Conservation (phyloP, 2,797 vertebrate species). For the Channa striata region DNA sequence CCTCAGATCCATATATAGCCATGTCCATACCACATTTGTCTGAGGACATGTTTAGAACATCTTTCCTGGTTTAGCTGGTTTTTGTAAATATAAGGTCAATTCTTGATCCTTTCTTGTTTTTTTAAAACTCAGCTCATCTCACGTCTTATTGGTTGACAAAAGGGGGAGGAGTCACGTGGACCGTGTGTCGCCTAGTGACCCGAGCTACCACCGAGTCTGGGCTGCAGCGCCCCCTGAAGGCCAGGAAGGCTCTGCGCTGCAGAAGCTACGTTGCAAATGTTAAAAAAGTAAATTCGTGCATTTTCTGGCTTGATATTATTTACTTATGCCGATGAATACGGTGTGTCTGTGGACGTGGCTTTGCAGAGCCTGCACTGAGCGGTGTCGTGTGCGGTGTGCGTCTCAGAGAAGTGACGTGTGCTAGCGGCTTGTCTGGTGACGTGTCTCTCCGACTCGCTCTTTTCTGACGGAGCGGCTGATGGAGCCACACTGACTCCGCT, state of each 20-base stretch:
- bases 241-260: slow-evolving; percentile 5
- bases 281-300: not conserved
- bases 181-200: too few species aligned
- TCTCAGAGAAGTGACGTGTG: slow-evolving; percentile 79
- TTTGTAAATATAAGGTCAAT: too few species aligned
- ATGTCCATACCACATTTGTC: too few species aligned
- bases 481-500: slow-evolving; percentile 76
- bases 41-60: too few species aligned
- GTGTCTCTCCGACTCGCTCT: slow-evolving; percentile 82
- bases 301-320: not conserved
- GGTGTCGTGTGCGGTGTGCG: not conserved
- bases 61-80: too few species aligned
- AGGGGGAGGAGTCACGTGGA: too few species aligned
- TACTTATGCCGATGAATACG: rapidly evolving
- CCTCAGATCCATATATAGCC: too few species aligned
- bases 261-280: not conserved
- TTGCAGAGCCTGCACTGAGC: not conserved
- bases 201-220: not conserved
- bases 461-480: slow-evolving; percentile 76
- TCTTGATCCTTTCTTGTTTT: too few species aligned
- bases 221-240: slow-evolving; percentile 46
- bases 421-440: slow-evolving; percentile 83
- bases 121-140: too few species aligned
- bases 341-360: rapidly evolving
- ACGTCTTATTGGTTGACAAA: too few species aligned